These are phyloP conservation scores for Pheosia tremula DNA, from an alignment of 2,888 invertebrate species.

Conservation along the genomic window DNA sequence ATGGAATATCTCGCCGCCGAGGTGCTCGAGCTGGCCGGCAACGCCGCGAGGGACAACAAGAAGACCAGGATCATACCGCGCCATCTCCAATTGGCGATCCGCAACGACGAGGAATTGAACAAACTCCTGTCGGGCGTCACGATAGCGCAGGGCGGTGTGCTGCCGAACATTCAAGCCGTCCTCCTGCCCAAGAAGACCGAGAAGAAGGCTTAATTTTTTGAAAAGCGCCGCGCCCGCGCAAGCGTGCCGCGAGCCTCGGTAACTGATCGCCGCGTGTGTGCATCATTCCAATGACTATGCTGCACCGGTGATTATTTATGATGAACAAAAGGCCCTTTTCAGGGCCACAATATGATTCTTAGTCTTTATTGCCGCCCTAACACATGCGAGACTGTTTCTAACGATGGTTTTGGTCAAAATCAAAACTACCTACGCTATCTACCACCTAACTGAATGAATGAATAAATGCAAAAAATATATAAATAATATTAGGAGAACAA, in stretches of 20 bases:
- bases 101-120: conserved; percentile 92
- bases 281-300: background rate
- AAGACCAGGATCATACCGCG: conserved; percentile 90
- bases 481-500: too few species aligned
- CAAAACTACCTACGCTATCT: too few species aligned
- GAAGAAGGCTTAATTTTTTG: conserved; percentile 34
- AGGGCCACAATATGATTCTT: conserved; percentile 27
- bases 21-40: conserved; percentile 50
- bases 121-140: conserved; percentile 90
- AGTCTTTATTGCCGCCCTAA: background rate
- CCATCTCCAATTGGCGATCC: conserved; percentile 90
- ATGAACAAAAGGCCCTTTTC: conserved; percentile 27
- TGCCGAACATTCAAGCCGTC: conserved; percentile 91
- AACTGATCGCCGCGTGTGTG: background rate
- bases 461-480: too few species aligned
- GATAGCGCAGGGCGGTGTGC: conserved; percentile 92
- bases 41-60: conserved; percentile 88
- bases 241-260: too few species aligned
- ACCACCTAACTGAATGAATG: too few species aligned
- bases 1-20: conserved; percentile 88
- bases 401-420: background rate
- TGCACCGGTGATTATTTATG: conserved; percentile 8
- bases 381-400: conserved; percentile 2
- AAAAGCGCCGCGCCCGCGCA: background rate
- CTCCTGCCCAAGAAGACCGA: conserved; percentile 88